Evolutionary conservation across 2,113 vertebrate species (phyloP).

Genomic region (Irena cyanogastra): DNA sequence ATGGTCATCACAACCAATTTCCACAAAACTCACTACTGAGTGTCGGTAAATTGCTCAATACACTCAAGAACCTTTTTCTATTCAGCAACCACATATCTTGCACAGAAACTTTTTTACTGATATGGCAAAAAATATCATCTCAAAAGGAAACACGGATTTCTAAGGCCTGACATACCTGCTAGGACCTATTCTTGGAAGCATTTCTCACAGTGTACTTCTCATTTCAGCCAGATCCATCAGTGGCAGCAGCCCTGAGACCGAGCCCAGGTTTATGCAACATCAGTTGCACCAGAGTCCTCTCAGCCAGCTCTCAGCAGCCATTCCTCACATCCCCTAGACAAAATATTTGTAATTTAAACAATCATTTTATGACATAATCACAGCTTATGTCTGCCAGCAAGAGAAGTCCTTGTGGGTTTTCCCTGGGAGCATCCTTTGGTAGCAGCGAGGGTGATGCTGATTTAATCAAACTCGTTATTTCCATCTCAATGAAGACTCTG

Average conservation of each 20-base stretch:
- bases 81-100: not conserved
- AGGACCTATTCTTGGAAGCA: not conserved
- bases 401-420: not conserved
- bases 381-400: not conserved
- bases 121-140: not conserved
- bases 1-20: not conserved
- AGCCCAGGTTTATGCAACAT: not conserved
- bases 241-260: not conserved
- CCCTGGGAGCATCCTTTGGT: not conserved
- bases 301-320: not conserved
- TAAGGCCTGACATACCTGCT: not conserved
- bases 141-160: not conserved
- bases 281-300: not conserved
- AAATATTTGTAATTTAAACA: not conserved
- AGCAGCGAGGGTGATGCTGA: accelerated
- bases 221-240: not conserved
- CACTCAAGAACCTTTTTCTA: not conserved
- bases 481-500: not conserved
- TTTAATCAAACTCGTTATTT: not conserved
- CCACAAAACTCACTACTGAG: not conserved
- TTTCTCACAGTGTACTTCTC: not conserved
- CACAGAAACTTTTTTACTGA: not conserved
- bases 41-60: constrained; percentile 12
- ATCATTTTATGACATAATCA: not conserved
- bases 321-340: not conserved